These are phyloP conservation scores for Otolemur crassicaudatus DNA, from an alignment of 2,797 vertebrate genomes.

Conservation along the genomic window DNA sequence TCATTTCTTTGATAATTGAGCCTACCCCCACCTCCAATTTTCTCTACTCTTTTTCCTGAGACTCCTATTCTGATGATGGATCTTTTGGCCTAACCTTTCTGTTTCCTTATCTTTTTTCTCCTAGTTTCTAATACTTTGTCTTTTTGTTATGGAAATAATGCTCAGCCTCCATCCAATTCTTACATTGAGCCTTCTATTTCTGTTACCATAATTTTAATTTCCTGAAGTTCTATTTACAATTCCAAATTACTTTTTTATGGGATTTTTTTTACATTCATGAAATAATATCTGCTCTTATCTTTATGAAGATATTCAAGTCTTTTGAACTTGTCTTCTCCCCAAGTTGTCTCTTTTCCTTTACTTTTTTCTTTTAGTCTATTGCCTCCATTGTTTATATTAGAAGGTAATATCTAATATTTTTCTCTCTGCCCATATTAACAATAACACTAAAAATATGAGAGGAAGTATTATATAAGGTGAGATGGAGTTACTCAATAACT, in stretches of 20 bases:
- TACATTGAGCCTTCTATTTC: not conserved
- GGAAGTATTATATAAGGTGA: not conserved
- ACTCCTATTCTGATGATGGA: not conserved
- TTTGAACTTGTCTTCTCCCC: conserved; percentile 30
- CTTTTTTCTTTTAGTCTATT: not conserved
- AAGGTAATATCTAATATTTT: not conserved
- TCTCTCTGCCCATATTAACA: not conserved
- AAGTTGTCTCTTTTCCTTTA: not conserved
- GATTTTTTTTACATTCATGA: not conserved
- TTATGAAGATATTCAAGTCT: not conserved
- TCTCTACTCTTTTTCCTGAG: not conserved
- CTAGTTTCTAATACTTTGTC: not conserved
- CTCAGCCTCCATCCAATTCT: not conserved
- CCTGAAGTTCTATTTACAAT: conserved; percentile 9
- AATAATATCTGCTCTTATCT: not conserved
- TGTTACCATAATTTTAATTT: not conserved
- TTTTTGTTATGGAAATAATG: not conserved
- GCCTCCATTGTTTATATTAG: not conserved
- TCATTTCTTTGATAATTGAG: not conserved
- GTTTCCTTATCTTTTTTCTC: not conserved
- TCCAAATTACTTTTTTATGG: not conserved
- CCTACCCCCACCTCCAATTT: not conserved
- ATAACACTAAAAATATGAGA: not conserved
- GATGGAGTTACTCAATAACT: not conserved
- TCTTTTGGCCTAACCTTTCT: not conserved